phyloP scores from a whole-genome alignment of 1,140 invertebrate species.

The Drosophila neocordata region DNA sequence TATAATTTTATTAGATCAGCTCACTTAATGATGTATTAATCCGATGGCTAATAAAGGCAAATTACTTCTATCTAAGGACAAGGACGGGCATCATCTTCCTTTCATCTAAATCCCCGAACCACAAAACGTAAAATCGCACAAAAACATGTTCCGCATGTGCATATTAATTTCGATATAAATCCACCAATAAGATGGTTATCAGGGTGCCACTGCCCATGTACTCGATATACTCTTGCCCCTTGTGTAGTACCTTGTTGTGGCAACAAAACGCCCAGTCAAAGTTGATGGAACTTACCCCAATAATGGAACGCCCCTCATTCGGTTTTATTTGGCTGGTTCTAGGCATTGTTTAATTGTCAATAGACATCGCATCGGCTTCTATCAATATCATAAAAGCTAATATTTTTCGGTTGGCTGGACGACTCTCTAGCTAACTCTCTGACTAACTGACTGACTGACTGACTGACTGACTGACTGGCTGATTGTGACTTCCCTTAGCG shows the following conservation, averaged over 20 bases:
- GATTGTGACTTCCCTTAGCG: constrained; percentile 57
- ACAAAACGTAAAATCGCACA: neutral
- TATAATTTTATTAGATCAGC: constrained; percentile 52
- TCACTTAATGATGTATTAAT: constrained; percentile 63
- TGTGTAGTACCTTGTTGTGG: constrained; percentile 25
- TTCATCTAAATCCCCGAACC: neutral
- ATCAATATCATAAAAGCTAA: constrained; percentile 82
- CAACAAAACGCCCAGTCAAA: constrained; percentile 59
- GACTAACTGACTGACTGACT: constrained; percentile 27
- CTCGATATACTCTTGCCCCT: constrained; percentile 8
- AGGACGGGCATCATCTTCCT: neutral
- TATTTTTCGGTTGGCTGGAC: constrained; percentile 81
- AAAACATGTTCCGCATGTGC: constrained; percentile 25
- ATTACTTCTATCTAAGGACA: constrained; percentile 33
- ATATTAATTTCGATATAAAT: constrained; percentile 55
- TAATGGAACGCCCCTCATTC: constrained; percentile 24
- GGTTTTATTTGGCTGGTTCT: constrained; percentile 17
- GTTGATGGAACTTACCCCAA: constrained; percentile 50
- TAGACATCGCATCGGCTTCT: constrained; percentile 81
- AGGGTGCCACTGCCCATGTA: constrained; percentile 15
- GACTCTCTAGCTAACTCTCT: constrained; percentile 21
- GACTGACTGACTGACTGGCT: constrained; percentile 27
- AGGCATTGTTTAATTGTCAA: constrained; percentile 82
- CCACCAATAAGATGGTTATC: constrained; percentile 55
- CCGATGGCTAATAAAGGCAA: constrained; percentile 68